Percentiles rank a stretch among this genome's conserved stretches.
Evolutionary conservation across 2,113 vertebrate genomes (phyloP).

Genomic region (Agapornis roseicollis): DNA sequence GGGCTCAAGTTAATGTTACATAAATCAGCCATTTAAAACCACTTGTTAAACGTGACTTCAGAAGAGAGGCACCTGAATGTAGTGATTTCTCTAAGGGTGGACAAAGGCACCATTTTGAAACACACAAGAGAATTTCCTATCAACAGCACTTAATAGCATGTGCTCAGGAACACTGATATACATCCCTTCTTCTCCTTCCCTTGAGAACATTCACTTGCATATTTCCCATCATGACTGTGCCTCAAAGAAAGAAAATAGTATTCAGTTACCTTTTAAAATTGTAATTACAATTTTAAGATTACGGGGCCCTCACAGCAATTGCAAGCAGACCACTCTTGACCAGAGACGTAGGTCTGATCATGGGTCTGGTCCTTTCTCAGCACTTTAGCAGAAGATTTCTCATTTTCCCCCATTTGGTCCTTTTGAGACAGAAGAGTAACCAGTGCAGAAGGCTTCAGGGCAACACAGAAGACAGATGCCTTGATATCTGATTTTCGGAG

Average conservation of each 20-base stretch:
- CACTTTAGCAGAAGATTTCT: neutral
- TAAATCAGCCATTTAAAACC: neutral
- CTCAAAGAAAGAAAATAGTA: neutral
- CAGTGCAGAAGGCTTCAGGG: neutral
- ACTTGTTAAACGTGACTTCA: neutral
- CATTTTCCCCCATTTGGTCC: neutral
- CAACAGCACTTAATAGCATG: fast-evolving
- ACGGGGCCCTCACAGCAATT: neutral
- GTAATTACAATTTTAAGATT: neutral
- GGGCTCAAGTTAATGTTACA: neutral
- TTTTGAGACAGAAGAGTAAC: neutral
- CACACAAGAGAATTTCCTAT: neutral
- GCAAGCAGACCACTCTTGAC: neutral
- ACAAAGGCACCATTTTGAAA: neutral
- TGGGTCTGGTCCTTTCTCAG: neutral
- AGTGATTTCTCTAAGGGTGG: neutral
- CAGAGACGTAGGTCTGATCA: neutral
- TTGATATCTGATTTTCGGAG: neutral
- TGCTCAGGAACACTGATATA: neutral
- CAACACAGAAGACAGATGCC: neutral
- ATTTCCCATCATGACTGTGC: neutral
- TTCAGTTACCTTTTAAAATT: neutral
- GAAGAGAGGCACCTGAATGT: neutral
- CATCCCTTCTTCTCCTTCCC: neutral
- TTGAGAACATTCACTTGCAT: neutral